Evolutionary conservation across 1,140 invertebrate species (phyloP), one percentile per base, ranked within the genome.

Genomic region (Eriocheir sinensis): DNA sequence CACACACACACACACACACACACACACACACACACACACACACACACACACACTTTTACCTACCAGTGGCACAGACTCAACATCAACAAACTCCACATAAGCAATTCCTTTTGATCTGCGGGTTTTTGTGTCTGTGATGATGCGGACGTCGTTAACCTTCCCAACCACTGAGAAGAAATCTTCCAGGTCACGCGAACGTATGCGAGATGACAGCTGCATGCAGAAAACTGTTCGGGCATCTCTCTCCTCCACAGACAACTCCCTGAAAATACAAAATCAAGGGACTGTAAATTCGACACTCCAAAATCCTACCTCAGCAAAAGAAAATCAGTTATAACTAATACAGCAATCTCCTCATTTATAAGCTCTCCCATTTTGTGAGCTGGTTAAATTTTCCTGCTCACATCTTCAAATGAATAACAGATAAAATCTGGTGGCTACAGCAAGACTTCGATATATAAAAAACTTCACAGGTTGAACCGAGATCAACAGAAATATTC

Each of bases 111-210:
- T 99, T 96, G 99, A 99, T 96, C 99, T 97, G 96, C 99, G 98
- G 0, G 99, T 99, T 97, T 99, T 99, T 96, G 99, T 99, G 97
- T 99, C 99, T 80, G 99, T 99, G 81, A 99, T 99, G 95, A 99
- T 98, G 96, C 99, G 97, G 15, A 99, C 99, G 97, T 99, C 99
- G 96, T 99, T 98, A 34, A 98, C 99, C 97, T 99, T 99, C 72
- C 99, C 99, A 93, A 99, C 99, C 93, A 99, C 98, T 3, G 99
- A 99, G 96, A 99, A 99, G 97, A 99, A 99, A 97, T 99, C 99
- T 97, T 99, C 99, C 53, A 99, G 97, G 97, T 99, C 99, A 94
- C 99, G 98, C 15, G 98, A 98, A 94, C 99, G 97, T 96, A 99
- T 99, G 96, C 99, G 97, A 96, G 99, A 98, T 94, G 99, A 99